Percentiles rank a stretch among this genome's conserved stretches.
These are phyloP conservation scores for Oxygymnocypris stewartii DNA, from an alignment of 2,113 vertebrate species.

Conservation along the genomic window DNA sequence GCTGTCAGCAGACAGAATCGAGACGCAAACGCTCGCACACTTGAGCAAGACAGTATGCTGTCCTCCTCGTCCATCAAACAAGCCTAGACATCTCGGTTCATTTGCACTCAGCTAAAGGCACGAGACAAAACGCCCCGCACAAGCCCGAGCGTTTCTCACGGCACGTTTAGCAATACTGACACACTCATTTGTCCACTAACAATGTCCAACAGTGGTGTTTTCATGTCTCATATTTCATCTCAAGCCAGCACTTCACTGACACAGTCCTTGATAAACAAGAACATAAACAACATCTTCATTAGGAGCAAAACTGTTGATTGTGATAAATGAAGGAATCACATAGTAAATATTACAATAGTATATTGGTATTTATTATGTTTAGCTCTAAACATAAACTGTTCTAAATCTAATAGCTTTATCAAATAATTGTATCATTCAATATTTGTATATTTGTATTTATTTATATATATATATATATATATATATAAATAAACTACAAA, in stretches of 20 bases:
- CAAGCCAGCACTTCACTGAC: neutral
- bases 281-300: neutral
- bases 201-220: neutral
- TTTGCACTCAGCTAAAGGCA: neutral
- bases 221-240: neutral
- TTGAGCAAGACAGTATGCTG: neutral
- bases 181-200: neutral
- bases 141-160: neutral
- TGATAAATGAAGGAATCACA: neutral
- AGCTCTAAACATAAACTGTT: too few relatives aligned
- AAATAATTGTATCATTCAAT: too few relatives aligned
- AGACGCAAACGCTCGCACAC: neutral
- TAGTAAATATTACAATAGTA: too few relatives aligned
- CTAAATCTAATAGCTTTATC: too few relatives aligned
- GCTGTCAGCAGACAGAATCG: slow-evolving; percentile 8
- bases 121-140: neutral
- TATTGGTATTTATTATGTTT: too few relatives aligned
- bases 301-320: neutral
- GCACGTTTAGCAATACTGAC: neutral
- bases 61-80: neutral
- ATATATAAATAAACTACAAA: too few relatives aligned
- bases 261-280: neutral
- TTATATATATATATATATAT: too few relatives aligned
- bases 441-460: too few relatives aligned
- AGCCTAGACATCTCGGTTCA: neutral